Evolutionary conservation across 2,888 invertebrate genomes (phyloP), one percentile per base, ranked within the genome.

Genomic region (Malthinus flaveolus): DNA sequence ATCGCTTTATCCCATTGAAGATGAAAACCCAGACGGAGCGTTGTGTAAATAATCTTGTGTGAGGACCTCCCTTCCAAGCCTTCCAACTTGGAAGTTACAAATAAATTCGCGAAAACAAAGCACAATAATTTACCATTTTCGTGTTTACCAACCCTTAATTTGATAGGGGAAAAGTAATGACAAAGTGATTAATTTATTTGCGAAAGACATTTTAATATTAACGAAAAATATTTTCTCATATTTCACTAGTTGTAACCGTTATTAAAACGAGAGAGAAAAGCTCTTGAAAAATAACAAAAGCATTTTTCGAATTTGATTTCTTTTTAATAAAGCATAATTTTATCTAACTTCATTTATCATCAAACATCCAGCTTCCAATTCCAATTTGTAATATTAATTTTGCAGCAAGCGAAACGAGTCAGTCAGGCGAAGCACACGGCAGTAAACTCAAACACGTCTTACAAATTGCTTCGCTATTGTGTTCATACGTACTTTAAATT

Each of bases 381-480:
- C 15, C 50, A 50, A 50, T 50, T 50, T 50, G 50, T 42, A 50
- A 39, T 50, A 50, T 50, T 50, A 37, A 50, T 50, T 50, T 50
- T 50, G 31, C 45, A 45, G 50, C 42, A 39, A 50, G 42, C 42
- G 50, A 42, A 42, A 39, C 50, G 42, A 15, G 12, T 37, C 42
- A 42, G 39, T 33, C 50, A 42, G 33, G 42, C 39, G 39, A 42
- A 42, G 23, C 23, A 42, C 23, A 42, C n/a, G n/a, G 23, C 50
- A 50, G 50, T 33, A 50, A 37, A 33, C 37, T 37, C 32, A 37
- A 37, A 50, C 50, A 50, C 50, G 32, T 50, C 50, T 50, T 50
- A 50, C 50, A 50, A 50, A 50, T 50, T 50, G 50, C 42, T 39
- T 31, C 42, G 31, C 50, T 33, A 50, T 50, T 50, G 50, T 50